Conservation (phyloP, 2,888 invertebrate genomes). For the Phaonia tiefii region DNA sequence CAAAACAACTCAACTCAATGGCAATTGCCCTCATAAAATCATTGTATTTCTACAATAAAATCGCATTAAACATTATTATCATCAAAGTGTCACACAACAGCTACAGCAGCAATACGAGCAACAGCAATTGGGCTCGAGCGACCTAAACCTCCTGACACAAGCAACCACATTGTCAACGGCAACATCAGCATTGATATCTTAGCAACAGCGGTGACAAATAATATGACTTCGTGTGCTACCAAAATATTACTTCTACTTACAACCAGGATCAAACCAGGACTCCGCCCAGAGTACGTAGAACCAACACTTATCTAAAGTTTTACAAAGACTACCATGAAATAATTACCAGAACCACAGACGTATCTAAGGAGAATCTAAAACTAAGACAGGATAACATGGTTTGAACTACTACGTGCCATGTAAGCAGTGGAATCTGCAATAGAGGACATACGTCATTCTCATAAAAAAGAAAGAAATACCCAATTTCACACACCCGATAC, state of each 20-base stretch:
- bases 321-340: background rate
- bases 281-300: too few species aligned
- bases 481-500: too few species aligned
- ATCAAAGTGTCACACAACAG: background rate
- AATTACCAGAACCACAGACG: background rate
- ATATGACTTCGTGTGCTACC: background rate
- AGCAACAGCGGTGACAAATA: constrained; percentile 5
- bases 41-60: constrained; percentile 4
- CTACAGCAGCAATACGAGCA: background rate
- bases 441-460: too few species aligned
- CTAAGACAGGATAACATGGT: too few species aligned
- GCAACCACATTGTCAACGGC: background rate
- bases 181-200: background rate
- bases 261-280: too few species aligned
- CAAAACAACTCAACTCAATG: constrained; percentile 43
- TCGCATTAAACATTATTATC: constrained; percentile 32
- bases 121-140: background rate
- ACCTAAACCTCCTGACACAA: constrained; percentile 10
- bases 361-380: too few species aligned
- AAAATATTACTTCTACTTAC: too few species aligned
- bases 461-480: too few species aligned
- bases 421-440: too few species aligned
- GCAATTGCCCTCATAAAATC: constrained; percentile 62
- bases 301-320: constrained; percentile 33
- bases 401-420: too few species aligned